A percentile compares a stretch with the other conserved stretches of the same genome.
Evolutionary conservation across 1,140 invertebrate genomes (phyloP).

Genomic region (Halictus rubicundus): DNA sequence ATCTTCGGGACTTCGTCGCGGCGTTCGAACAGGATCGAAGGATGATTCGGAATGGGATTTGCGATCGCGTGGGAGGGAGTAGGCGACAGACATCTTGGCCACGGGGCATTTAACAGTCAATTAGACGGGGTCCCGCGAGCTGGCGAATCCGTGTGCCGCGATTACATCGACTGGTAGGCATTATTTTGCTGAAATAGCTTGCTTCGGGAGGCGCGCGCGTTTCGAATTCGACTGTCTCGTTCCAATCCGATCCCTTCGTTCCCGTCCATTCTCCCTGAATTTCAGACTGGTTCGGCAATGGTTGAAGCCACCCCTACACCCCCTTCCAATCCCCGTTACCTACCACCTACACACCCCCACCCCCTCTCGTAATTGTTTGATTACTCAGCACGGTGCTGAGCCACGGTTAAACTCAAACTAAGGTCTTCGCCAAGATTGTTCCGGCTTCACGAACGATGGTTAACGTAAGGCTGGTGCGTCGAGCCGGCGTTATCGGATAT

Average conservation of each 20-base stretch:
- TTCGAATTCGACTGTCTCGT: slow-evolving; percentile 63
- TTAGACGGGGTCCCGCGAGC: slow-evolving; percentile 72
- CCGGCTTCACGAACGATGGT: slow-evolving; percentile 51
- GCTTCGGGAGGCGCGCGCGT: slow-evolving; percentile 47
- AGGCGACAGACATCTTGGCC: slow-evolving; percentile 60
- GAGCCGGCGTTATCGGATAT: slow-evolving; percentile 65
- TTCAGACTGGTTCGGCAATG: slow-evolving; percentile 47
- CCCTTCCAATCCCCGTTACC: slow-evolving; percentile 30
- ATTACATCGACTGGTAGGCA: slow-evolving; percentile 78
- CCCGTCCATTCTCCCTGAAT: slow-evolving; percentile 44
- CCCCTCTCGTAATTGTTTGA: slow-evolving; percentile 78
- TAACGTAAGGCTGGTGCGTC: slow-evolving; percentile 64
- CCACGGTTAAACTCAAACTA: slow-evolving; percentile 78
- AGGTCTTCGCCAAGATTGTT: slow-evolving; percentile 69
- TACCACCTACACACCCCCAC: slow-evolving; percentile 18
- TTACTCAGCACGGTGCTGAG: slow-evolving; percentile 79
- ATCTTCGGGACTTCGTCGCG: too few relatives aligned
- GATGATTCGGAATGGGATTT: too few relatives aligned
- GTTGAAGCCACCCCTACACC: slow-evolving; percentile 38
- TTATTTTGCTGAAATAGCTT: slow-evolving; percentile 79
- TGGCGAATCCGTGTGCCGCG: slow-evolving; percentile 68
- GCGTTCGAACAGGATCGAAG: too few relatives aligned
- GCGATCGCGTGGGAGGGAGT: slow-evolving; percentile 25
- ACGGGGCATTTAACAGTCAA: slow-evolving; percentile 79
- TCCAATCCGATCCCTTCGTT: slow-evolving; percentile 55